These are phyloP conservation scores for Petrolisthes cinctipes DNA, from an alignment of 2,888 invertebrate species.

Conservation along the genomic window DNA sequence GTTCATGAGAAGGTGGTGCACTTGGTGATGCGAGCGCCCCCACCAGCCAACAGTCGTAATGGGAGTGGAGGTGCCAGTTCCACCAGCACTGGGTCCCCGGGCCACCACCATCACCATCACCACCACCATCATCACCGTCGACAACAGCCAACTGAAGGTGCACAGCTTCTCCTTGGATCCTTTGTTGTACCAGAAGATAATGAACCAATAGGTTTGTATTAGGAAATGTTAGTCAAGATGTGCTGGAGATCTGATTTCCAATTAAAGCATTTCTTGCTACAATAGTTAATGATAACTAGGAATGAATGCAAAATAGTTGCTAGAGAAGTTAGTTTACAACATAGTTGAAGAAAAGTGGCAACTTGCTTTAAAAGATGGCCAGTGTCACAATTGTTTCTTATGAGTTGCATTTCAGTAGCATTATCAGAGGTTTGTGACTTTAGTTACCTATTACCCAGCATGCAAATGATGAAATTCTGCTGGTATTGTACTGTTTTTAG, in stretches of 20 bases:
- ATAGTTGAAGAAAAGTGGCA: too few relatives aligned
- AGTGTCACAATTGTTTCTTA: too few relatives aligned
- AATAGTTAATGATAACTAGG: background rate
- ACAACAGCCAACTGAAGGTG: constrained; percentile 46
- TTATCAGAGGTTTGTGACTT: too few relatives aligned
- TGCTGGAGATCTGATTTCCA: background rate
- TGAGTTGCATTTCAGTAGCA: too few relatives aligned
- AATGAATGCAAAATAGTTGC: too few relatives aligned
- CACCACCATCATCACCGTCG: constrained; percentile 54
- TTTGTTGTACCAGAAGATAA: constrained; percentile 58
- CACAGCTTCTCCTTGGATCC: constrained; percentile 56
- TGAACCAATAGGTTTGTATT: constrained; percentile 42
- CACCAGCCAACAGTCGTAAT: constrained; percentile 69
- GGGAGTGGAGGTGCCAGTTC: constrained; percentile 60
- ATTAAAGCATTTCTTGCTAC: background rate
- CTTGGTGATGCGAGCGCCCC: constrained; percentile 89
- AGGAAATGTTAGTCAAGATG: background rate
- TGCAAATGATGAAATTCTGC: too few relatives aligned
- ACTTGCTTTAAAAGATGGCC: too few relatives aligned
- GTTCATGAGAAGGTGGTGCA: constrained; percentile 93
- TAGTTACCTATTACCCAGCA: too few relatives aligned
- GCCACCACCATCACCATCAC: constrained; percentile 31
- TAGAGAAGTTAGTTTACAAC: too few relatives aligned
- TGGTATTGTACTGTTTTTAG: too few relatives aligned
- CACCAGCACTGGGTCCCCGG: constrained; percentile 32